Percentiles rank a stretch among this genome's conserved stretches.
These are phyloP conservation scores for Cynaeus angustus DNA, from an alignment of 2,888 invertebrate species.

Conservation along the genomic window DNA sequence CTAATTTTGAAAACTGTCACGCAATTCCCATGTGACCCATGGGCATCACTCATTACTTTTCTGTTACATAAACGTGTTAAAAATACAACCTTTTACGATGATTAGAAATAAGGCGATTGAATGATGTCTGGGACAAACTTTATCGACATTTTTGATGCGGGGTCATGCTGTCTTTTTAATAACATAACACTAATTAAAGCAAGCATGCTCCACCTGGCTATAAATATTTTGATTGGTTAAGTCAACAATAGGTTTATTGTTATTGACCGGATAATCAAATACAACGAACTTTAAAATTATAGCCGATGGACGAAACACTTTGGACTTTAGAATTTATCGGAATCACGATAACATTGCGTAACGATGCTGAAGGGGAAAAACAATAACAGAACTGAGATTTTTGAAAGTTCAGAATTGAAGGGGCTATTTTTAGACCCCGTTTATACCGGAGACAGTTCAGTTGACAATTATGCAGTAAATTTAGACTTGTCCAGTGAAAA, in stretches of 20 bases:
- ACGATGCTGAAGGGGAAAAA: conserved; percentile 15
- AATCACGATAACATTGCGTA: conserved; percentile 28
- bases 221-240: background rate
- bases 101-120: background rate
- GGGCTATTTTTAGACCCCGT: conserved; percentile 11
- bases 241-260: background rate
- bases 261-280: conserved; percentile 2
- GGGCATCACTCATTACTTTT: conserved; percentile 1
- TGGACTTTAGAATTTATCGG: conserved; percentile 26
- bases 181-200: background rate
- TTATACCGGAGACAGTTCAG: background rate
- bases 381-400: conserved; percentile 25
- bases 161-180: background rate
- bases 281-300: conserved; percentile 17
- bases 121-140: conserved; percentile 10
- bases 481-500: conserved; percentile 6
- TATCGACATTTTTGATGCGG: conserved; percentile 8
- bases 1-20: conserved; percentile 5
- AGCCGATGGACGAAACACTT: conserved; percentile 8
- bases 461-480: conserved; percentile 2
- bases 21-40: background rate
- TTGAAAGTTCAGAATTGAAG: background rate
- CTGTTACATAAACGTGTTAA: conserved; percentile 7
- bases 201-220: background rate
- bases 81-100: conserved; percentile 1